Conservation (phyloP, 2,113 vertebrate species). For the Hemichromis elongatus region DNA sequence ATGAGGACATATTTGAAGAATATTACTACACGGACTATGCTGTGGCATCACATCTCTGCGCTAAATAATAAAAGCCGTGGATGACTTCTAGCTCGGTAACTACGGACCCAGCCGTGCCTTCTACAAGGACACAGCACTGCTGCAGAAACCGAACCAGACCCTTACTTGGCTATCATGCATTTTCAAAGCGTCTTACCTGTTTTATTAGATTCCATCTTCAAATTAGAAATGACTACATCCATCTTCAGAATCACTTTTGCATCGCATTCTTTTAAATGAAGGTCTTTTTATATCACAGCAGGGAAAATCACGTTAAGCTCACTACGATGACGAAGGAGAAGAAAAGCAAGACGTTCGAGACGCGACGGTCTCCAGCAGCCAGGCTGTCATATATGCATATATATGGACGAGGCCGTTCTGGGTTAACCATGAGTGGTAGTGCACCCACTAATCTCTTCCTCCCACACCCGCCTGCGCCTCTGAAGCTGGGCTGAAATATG, state of each 20-base stretch:
- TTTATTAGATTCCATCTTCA: constrained; percentile 1
- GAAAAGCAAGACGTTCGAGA: not conserved
- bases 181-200: constrained; percentile 9
- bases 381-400: not conserved
- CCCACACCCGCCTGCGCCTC: not conserved
- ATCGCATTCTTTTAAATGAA: not conserved
- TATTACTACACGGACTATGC: not conserved
- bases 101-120: not conserved
- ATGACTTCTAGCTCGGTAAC: not conserved
- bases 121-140: not conserved
- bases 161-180: not conserved
- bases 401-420: not conserved
- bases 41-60: not conserved
- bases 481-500: not conserved
- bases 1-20: not conserved
- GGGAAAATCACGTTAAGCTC: not conserved
- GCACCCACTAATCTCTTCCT: not conserved
- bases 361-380: no score
- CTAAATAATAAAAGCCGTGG: not conserved
- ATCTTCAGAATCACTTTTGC: constrained; percentile 1
- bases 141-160: not conserved
- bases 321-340: not conserved
- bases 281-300: not conserved
- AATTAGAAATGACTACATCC: not conserved
- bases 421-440: not conserved